Evolutionary conservation across 2,797 vertebrate species (phyloP).

Genomic region (Enteromius anoplus): DNA sequence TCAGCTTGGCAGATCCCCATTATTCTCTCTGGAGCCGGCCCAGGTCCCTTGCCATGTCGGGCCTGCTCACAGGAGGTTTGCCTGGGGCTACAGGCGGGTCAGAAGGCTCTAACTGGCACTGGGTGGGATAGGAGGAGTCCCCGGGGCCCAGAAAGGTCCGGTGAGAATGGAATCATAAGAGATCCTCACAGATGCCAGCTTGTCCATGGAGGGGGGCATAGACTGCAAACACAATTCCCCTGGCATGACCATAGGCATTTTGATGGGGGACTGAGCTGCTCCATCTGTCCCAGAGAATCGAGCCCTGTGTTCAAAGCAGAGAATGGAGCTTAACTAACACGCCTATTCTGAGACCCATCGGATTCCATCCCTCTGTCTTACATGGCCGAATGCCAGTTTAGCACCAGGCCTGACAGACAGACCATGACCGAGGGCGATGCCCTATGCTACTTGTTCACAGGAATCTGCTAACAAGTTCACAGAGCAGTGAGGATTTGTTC

Average conservation of each 20-base stretch:
- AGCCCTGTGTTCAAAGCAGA: slow-evolving; percentile 21
- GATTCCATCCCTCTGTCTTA: slow-evolving; percentile 43
- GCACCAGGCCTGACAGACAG: slow-evolving; percentile 39
- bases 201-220: slow-evolving; percentile 37
- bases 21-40: slow-evolving; percentile 19
- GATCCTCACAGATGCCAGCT: slow-evolving; percentile 17
- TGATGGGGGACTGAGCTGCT: slow-evolving; percentile 30
- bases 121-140: slow-evolving; percentile 3
- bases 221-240: slow-evolving; percentile 17
- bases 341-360: slow-evolving; percentile 25
- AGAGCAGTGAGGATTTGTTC: neutral
- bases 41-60: slow-evolving; percentile 18
- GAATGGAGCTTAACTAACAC: slow-evolving; percentile 36
- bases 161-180: slow-evolving; percentile 33
- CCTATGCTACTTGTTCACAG: slow-evolving; percentile 32
- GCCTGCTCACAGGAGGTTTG: slow-evolving; percentile 23
- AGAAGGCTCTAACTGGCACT: slow-evolving; percentile 34
- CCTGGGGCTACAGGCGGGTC: slow-evolving; percentile 35
- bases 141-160: slow-evolving; percentile 14
- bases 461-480: slow-evolving; percentile 46
- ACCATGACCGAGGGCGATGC: slow-evolving; percentile 21
- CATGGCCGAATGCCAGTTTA: slow-evolving; percentile 37
- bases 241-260: slow-evolving; percentile 39
- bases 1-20: slow-evolving; percentile 24
- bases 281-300: slow-evolving; percentile 37